Percentiles rank a stretch among this genome's conserved stretches.
Evolutionary conservation across 1,140 invertebrate genomes (phyloP).

Genomic region (Pararge aegeria): DNA sequence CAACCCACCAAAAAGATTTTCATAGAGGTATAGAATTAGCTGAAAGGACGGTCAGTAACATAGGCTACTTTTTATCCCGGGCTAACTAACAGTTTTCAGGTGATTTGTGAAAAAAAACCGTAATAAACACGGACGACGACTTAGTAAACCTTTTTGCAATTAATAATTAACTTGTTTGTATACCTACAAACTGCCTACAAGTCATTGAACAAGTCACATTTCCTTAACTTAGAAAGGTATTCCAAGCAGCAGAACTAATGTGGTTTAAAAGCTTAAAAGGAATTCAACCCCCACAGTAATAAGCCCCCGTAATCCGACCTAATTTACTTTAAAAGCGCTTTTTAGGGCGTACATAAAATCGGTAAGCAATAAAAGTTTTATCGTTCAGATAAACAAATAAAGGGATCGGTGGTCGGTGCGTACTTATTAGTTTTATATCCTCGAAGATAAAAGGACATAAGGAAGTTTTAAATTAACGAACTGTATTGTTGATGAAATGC

Average conservation of each 20-base stretch:
- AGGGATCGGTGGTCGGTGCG: background rate
- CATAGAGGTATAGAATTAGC: no score
- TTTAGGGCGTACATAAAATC: conserved; percentile 13
- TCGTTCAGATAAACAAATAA: background rate
- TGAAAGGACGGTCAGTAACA: no score
- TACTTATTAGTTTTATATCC: background rate
- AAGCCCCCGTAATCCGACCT: background rate
- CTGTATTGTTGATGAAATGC: background rate
- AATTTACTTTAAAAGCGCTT: conserved; percentile 10
- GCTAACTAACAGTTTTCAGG: no score
- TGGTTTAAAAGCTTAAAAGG: background rate
- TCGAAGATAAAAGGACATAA: background rate
- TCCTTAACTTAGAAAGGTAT: background rate
- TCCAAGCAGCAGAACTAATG: background rate
- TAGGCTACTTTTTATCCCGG: no score
- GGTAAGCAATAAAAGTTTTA: conserved; percentile 7
- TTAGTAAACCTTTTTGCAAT: no score
- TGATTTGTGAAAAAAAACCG: no score
- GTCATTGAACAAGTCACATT: background rate
- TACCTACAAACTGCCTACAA: no score
- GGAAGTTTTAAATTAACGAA: background rate
- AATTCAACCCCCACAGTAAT: conserved; percentile 1
- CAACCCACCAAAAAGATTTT: no score
- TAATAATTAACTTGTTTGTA: background rate
- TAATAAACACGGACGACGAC: no score